Evolutionary conservation across 2,888 invertebrate genomes (phyloP), one percentile per base, ranked within the genome.

Genomic region (Liopterus haemorrhoidalis): DNA sequence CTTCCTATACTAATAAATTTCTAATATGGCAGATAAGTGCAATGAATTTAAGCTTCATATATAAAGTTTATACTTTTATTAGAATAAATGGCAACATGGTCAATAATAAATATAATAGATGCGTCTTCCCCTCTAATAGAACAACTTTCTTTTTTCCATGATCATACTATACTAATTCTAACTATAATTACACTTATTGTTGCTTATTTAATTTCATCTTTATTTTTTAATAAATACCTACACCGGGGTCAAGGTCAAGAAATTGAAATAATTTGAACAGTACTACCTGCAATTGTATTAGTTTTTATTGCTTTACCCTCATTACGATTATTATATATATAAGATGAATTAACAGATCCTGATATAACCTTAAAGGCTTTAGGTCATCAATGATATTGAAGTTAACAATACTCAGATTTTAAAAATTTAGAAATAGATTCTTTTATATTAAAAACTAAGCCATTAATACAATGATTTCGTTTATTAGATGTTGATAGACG

Each of bases 11-110:
- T 78, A 69, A 69, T 68, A 63, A 73, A 71, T 54, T 75, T 76
- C 74, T 78, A 78, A 75, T 75, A 70, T 78, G 78, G 69, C 72
- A 73, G 71, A 72, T 54, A 68, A 70, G 69, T 73, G 72, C 74
- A 71, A 73, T 77, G 75, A 72, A 77, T 73, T 79, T 79, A 79
- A 79, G 72, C 71, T 73, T 68, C 76, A 75, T 74, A 70, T 68
- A 77, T 78, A 78, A 78, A 78, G 73, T 69, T 65, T 62, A 59
- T 66, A 60, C 70, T 74, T 77, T 76, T 74, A 71, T 77, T 75
- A 75, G 72, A 76, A 72, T n/a, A n/a, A 63, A 75, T 76, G 66
- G 67, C 72, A 68, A 75, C 74, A 56, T 77, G 76, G 74, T 70
- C 73, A 52, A 42, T 71, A 58, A 57, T 78, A 54, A 68, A 68